Evolutionary conservation across 2,888 invertebrate species (phyloP).

Genomic region (Myopa tessellatipennis): DNA sequence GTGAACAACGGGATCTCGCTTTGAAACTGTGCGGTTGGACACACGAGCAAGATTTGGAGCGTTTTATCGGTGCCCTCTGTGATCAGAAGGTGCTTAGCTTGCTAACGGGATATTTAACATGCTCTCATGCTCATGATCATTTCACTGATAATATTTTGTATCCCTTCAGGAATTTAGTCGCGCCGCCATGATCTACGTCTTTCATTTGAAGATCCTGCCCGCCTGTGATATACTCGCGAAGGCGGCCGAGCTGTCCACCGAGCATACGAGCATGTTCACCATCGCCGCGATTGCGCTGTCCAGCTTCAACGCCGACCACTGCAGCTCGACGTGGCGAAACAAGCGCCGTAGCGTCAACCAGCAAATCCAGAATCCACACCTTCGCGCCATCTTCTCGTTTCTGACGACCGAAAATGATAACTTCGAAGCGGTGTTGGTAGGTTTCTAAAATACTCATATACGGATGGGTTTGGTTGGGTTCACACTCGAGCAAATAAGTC

Average conservation of each 20-base stretch:
- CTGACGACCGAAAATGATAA: slow-evolving; percentile 82
- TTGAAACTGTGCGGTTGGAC: slow-evolving; percentile 92
- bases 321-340: slow-evolving; percentile 79
- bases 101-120: background rate
- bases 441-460: slow-evolving; percentile 47
- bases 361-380: slow-evolving; percentile 88
- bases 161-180: slow-evolving; percentile 74
- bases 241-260: slow-evolving; percentile 71
- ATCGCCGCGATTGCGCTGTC: slow-evolving; percentile 82
- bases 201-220: slow-evolving; percentile 84
- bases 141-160: background rate
- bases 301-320: slow-evolving; percentile 88
- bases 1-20: slow-evolving; percentile 77
- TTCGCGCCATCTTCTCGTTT: slow-evolving; percentile 91
- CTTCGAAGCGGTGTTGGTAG: slow-evolving; percentile 81
- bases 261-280: slow-evolving; percentile 63
- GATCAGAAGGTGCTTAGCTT: slow-evolving; percentile 70
- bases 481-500: no score
- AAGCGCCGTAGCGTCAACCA: slow-evolving; percentile 79
- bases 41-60: slow-evolving; percentile 78
- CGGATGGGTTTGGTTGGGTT: no score
- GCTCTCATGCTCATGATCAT: background rate
- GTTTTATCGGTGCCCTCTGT: slow-evolving; percentile 77
- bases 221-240: slow-evolving; percentile 89
- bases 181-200: slow-evolving; percentile 92